These are phyloP conservation scores for Psammodynastes pulverulentus DNA, from an alignment of 2,113 vertebrate genomes.

Conservation along the genomic window DNA sequence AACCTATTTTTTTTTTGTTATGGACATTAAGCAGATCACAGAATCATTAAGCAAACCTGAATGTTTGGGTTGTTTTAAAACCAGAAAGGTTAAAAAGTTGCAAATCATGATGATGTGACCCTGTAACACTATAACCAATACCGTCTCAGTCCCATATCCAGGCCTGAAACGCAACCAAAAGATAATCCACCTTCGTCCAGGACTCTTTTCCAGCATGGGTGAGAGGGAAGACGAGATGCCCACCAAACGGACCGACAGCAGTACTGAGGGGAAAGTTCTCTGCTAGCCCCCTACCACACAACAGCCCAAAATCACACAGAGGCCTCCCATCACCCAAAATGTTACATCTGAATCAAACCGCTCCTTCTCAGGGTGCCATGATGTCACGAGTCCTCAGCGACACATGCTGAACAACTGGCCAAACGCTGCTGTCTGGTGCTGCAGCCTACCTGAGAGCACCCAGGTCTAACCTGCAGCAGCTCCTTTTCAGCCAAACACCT, in stretches of 20 bases:
- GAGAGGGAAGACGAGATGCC: neutral
- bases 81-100: neutral
- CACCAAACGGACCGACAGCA: neutral
- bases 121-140: neutral
- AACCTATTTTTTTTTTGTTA: neutral
- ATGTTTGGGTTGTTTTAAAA: too few species aligned
- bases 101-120: neutral
- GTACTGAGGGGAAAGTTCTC: neutral
- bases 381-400: neutral
- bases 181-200: neutral
- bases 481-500: neutral
- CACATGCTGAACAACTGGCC: neutral
- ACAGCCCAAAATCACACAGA: neutral
- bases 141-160: neutral
- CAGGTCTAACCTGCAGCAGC: neutral
- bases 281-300: neutral
- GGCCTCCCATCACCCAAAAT: neutral
- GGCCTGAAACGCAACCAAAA: neutral
- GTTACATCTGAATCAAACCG: neutral
- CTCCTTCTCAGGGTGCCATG: neutral
- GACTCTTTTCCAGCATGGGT: neutral
- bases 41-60: neutral
- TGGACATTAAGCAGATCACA: neutral
- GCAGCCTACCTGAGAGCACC: neutral
- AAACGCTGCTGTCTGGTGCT: neutral